phyloP scores from a whole-genome alignment of 2,113 vertebrate genomes.

The Motacilla alba region DNA sequence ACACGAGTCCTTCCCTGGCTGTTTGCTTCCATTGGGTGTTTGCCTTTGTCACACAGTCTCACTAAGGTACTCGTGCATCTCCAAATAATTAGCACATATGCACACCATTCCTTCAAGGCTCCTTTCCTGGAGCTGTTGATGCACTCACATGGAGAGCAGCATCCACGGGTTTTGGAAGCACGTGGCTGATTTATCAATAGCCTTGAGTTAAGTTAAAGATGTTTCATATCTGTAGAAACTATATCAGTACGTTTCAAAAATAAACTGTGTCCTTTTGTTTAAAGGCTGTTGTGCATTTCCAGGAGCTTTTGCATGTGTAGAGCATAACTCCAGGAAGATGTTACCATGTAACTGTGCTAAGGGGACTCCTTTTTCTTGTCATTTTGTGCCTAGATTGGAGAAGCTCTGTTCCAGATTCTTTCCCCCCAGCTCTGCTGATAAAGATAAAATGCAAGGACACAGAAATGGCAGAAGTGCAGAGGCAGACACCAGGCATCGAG shows the following conservation, averaged over 20 bases:
- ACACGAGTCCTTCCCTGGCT: neutral
- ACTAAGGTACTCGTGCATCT: neutral
- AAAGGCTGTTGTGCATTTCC: neutral
- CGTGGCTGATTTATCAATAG: neutral
- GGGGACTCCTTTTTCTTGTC: neutral
- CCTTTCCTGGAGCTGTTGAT: neutral
- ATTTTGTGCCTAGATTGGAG: neutral
- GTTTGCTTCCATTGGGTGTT: neutral
- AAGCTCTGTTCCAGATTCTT: neutral
- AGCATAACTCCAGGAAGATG: neutral
- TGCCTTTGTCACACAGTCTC: neutral
- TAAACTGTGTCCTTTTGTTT: neutral
- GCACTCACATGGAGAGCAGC: neutral
- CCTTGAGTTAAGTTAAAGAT: neutral
- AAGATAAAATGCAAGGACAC: constrained; percentile 25
- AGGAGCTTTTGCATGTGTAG: neutral
- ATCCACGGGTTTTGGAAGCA: neutral
- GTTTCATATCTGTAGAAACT: neutral
- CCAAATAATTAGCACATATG: neutral
- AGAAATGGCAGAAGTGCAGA: constrained; percentile 14
- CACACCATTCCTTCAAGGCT: neutral
- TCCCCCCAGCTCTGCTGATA: neutral
- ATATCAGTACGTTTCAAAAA: neutral
- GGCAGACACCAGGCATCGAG: neutral
- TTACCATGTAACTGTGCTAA: neutral